phyloP scores from a whole-genome alignment of 2,113 vertebrate genomes.

The Pygoscelis adeliae region DNA sequence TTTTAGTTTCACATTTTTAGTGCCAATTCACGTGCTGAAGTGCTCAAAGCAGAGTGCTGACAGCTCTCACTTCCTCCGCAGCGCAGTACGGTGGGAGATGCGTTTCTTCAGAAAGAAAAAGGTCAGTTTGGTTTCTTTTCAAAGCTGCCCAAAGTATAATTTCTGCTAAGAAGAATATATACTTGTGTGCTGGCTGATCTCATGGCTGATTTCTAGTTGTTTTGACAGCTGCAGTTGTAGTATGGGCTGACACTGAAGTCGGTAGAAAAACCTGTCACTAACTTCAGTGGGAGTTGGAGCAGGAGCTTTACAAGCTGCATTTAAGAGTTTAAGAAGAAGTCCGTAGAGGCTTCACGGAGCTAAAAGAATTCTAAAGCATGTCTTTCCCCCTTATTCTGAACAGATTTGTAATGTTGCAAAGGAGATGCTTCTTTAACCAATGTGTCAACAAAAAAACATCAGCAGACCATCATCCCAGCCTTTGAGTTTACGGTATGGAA shows the following conservation, averaged over 20 bases:
- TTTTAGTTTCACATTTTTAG: background rate
- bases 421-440: conserved; percentile 40
- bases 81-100: rapidly evolving
- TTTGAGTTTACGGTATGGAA: background rate
- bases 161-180: conserved; percentile 34
- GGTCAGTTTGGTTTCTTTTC: conserved; percentile 35
- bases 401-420: conserved; percentile 44
- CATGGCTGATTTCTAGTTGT: conserved; percentile 53
- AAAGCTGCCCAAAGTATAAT: conserved; percentile 43
- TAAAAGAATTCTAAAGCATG: conserved; percentile 56
- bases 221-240: conserved; percentile 63
- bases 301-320: background rate
- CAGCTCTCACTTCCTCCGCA: background rate
- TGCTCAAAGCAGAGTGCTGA: background rate
- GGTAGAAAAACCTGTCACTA: background rate
- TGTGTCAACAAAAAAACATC: background rate
- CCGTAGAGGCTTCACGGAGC: conserved; percentile 35
- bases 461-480: background rate
- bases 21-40: background rate
- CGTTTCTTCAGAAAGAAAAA: conserved; percentile 1
- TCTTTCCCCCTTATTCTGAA: conserved; percentile 40
- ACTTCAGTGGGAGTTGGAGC: background rate
- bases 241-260: background rate
- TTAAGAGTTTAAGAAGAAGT: conserved; percentile 51
- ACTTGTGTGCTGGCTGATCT: background rate